phyloP scores from a whole-genome alignment of 2,888 invertebrate species.

The Bombylius major region DNA sequence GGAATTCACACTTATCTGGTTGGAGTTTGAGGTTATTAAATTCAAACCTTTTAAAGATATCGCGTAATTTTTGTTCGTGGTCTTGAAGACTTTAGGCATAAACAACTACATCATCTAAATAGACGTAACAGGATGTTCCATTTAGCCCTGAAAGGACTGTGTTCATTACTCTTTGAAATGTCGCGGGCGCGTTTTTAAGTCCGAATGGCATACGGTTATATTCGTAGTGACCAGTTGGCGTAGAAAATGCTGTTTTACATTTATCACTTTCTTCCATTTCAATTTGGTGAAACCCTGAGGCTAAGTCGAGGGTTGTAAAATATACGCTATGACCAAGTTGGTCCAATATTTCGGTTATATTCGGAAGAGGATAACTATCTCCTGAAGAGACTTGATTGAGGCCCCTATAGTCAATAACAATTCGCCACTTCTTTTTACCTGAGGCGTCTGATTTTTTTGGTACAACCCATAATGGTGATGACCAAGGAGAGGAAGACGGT shows the following conservation, averaged over 20 bases:
- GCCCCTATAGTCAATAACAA: not conserved
- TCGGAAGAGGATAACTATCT: conserved; percentile 19
- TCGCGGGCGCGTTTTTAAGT: conserved; percentile 18
- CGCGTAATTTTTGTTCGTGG: not conserved
- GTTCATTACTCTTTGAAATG: conserved; percentile 30
- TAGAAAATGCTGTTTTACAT: conserved; percentile 10
- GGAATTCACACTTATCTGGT: conserved; percentile 17
- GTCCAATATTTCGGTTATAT: conserved; percentile 12
- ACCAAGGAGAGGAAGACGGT: too few relatives aligned
- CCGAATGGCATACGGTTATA: conserved; percentile 10
- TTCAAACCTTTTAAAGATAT: conserved; percentile 10
- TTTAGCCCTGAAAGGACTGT: conserved; percentile 16
- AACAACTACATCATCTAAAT: too few relatives aligned
- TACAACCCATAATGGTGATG: too few relatives aligned
- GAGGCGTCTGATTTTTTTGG: not conserved
- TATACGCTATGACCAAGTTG: conserved; percentile 11
- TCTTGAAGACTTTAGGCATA: too few relatives aligned
- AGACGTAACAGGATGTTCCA: too few relatives aligned
- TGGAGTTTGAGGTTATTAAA: conserved; percentile 17
- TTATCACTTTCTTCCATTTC: conserved; percentile 10
- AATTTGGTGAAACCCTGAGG: conserved; percentile 14
- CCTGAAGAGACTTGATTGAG: not conserved
- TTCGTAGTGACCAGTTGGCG: conserved; percentile 3
- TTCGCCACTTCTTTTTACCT: conserved; percentile 4
- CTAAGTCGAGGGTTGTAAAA: conserved; percentile 11